Evolutionary conservation across 2,113 vertebrate species (phyloP).

Genomic region (Trogon surrucura): DNA sequence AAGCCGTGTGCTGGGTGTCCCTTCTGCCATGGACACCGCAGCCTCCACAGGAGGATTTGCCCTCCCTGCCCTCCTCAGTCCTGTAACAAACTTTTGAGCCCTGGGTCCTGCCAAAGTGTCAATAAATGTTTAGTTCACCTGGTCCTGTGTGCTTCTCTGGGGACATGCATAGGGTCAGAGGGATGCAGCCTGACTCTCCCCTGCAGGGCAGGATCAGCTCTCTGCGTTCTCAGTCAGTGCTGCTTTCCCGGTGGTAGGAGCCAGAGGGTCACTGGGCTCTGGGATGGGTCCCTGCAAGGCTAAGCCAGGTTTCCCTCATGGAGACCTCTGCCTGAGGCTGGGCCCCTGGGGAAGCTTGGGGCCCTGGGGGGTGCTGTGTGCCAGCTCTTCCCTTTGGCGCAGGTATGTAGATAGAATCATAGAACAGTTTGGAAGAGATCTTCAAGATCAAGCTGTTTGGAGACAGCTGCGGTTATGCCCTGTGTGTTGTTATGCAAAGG

Average conservation of each 20-base stretch:
- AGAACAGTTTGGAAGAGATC: no score
- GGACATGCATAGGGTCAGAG: rapidly evolving
- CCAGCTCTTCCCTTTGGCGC: background rate
- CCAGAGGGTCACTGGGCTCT: background rate
- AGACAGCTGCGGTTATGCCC: background rate
- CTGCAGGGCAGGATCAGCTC: background rate
- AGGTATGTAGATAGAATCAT: rapidly evolving
- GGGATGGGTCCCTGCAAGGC: background rate
- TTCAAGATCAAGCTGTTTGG: background rate
- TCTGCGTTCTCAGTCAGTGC: background rate
- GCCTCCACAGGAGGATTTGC: background rate
- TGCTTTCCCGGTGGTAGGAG: background rate
- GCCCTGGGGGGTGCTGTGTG: background rate
- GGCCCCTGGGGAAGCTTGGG: background rate
- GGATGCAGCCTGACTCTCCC: background rate
- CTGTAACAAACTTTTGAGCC: background rate
- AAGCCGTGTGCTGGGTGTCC: no score
- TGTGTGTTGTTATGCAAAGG: background rate
- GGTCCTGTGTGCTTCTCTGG: background rate
- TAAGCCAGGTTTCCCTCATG: background rate
- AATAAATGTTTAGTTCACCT: constrained; percentile 34
- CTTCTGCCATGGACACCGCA: background rate
- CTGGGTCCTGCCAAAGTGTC: background rate
- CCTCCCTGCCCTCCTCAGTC: background rate
- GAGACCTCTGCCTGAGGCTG: background rate